Percentiles rank a stretch among this genome's conserved stretches.
These are phyloP conservation scores for Meriones unguiculatus DNA, from an alignment of 2,113 vertebrate genomes.

Conservation along the genomic window DNA sequence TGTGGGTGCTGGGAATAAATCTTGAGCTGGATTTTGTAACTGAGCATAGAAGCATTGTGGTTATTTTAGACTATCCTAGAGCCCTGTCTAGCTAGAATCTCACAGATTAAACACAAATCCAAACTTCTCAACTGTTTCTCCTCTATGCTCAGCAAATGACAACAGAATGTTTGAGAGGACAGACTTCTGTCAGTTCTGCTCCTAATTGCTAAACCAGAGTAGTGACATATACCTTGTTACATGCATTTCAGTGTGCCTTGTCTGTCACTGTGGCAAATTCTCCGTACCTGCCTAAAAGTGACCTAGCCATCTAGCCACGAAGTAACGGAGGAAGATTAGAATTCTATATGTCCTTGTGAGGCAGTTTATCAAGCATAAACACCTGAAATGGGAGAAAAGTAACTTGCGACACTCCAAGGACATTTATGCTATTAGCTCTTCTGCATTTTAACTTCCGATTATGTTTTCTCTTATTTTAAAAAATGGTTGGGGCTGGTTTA, in stretches of 20 bases:
- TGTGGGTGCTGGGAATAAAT: too few species aligned
- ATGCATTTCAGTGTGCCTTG: not conserved
- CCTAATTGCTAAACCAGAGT: not conserved
- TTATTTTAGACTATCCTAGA: not conserved
- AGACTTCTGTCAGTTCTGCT: not conserved
- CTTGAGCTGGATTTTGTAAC: not conserved
- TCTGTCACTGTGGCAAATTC: not conserved
- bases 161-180: not conserved
- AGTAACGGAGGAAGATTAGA: not conserved
- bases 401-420: not conserved
- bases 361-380: not conserved
- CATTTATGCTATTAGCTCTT: not conserved
- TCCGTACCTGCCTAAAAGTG: not conserved
- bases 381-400: not conserved
- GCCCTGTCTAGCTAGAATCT: fast-evolving
- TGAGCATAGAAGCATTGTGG: not conserved
- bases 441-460: not conserved
- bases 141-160: not conserved
- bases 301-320: too few species aligned
- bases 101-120: not conserved
- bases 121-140: fast-evolving
- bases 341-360: not conserved
- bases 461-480: not conserved
- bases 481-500: not conserved
- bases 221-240: not conserved